Evolutionary conservation across 37 sponge, comb jelly and placozoan genomes (phyloP).

Genomic region (Chondrilla cf. caribensis): DNA sequence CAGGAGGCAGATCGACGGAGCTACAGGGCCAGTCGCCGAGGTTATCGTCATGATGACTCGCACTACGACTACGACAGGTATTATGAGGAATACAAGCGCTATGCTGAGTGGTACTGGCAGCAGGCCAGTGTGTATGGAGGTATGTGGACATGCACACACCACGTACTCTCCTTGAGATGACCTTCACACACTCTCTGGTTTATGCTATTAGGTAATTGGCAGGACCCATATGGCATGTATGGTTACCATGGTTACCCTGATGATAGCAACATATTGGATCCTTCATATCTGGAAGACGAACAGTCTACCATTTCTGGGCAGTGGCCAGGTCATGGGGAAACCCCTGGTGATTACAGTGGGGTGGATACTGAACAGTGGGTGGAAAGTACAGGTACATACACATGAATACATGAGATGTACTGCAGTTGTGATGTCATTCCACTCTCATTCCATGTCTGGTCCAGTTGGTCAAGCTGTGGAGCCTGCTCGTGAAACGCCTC

Average conservation of each 20-base stretch:
- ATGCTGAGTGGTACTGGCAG: no score
- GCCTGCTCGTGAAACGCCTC: slow-evolving; percentile 63
- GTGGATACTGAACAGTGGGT: slow-evolving; percentile 7
- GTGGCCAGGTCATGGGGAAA: no score
- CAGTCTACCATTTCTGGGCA: not conserved
- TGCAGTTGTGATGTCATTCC: not conserved
- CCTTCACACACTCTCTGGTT: no score
- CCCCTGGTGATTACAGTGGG: not conserved
- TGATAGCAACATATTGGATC: no score
- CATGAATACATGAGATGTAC: not conserved
- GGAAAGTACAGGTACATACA: slow-evolving; percentile 6
- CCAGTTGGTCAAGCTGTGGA: not conserved
- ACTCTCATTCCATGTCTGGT: not conserved
- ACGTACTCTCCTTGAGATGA: no score
- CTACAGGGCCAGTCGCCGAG: not conserved
- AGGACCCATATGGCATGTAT: no score
- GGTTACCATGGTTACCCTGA: no score
- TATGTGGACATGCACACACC: no score
- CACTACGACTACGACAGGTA: slow-evolving; percentile 13
- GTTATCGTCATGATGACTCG: not conserved
- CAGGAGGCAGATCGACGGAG: not conserved
- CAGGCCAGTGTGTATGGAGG: no score
- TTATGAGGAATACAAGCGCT: not conserved
- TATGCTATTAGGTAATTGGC: no score
- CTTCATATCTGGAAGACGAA: no score